Percentiles rank a stretch among this genome's conserved stretches.
Evolutionary conservation across 2,113 vertebrate species (phyloP).

Genomic region (Equus przewalskii): DNA sequence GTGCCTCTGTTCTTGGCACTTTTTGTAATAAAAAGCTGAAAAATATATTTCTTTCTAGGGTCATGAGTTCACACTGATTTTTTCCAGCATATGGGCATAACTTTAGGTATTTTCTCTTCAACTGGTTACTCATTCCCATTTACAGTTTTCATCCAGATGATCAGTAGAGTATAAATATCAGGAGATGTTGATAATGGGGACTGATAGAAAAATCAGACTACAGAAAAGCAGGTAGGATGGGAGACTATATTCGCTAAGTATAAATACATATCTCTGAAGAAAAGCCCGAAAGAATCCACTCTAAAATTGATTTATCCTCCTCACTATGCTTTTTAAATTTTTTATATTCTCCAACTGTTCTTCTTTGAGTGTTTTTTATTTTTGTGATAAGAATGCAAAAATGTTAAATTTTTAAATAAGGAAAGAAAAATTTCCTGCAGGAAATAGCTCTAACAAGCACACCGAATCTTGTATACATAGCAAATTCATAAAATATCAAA

Average conservation of each 20-base stretch:
- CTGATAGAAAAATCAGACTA: neutral
- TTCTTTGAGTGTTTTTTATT: slow-evolving; percentile 48
- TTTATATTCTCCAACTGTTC: slow-evolving; percentile 30
- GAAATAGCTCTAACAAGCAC: neutral
- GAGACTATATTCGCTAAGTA: neutral
- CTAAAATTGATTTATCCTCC: neutral
- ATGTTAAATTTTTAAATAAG: neutral
- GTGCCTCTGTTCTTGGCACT: neutral
- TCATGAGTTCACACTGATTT: neutral
- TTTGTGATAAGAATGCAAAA: slow-evolving; percentile 38
- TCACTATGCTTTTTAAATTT: neutral
- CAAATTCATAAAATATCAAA: slow-evolving; percentile 34
- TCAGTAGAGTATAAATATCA: slow-evolving; percentile 42
- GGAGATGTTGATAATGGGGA: neutral
- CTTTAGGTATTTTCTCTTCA: slow-evolving; percentile 40
- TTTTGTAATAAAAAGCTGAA: neutral
- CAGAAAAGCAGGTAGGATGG: neutral
- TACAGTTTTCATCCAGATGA: slow-evolving; percentile 49
- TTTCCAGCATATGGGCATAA: neutral
- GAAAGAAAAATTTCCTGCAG: neutral
- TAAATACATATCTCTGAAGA: neutral
- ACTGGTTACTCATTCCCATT: neutral
- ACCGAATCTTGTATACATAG: neutral
- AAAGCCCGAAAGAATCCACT: neutral
- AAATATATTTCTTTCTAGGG: slow-evolving; percentile 34